These are phyloP conservation scores for Lepidurus arcticus DNA, from an alignment of 1,140 invertebrate genomes.

Conservation along the genomic window DNA sequence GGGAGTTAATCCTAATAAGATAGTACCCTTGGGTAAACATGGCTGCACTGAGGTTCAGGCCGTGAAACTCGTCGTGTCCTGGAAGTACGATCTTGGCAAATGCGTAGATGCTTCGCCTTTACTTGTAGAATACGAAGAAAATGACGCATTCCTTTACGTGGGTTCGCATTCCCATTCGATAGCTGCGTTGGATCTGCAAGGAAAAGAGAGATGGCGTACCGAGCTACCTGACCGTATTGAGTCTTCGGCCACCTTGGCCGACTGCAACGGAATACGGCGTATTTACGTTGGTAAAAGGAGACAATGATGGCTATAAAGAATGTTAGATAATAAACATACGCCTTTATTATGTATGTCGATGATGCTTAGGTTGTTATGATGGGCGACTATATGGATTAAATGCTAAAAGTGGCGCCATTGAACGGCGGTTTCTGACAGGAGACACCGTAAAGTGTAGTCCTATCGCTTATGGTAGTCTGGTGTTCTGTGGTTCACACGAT, in stretches of 20 bases:
- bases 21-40: not conserved
- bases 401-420: conserved; percentile 49
- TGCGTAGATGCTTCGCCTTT: conserved; percentile 65
- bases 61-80: conserved; percentile 39
- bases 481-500: conserved; percentile 66
- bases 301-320: too few species aligned
- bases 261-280: conserved; percentile 39
- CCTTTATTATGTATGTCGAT: conserved; percentile 33
- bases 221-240: conserved; percentile 52
- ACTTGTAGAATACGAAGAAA: conserved; percentile 50
- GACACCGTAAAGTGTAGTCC: conserved; percentile 63
- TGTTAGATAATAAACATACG: too few species aligned
- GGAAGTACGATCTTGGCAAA: conserved; percentile 58
- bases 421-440: conserved; percentile 57
- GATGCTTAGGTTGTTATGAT: conserved; percentile 58
- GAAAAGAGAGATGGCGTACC: conserved; percentile 44
- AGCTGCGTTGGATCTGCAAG: conserved; percentile 49
- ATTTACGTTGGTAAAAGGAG: conserved; percentile 44
- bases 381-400: conserved; percentile 57
- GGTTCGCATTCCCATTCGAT: conserved; percentile 59
- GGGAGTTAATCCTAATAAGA: not conserved
- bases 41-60: not conserved
- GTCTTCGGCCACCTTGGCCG: conserved; percentile 48
- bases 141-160: conserved; percentile 44
- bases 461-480: conserved; percentile 42